Base-by-base conservation (phyloP, 2,888 invertebrate species). In the Carpatolechia fugitivella region DNA sequence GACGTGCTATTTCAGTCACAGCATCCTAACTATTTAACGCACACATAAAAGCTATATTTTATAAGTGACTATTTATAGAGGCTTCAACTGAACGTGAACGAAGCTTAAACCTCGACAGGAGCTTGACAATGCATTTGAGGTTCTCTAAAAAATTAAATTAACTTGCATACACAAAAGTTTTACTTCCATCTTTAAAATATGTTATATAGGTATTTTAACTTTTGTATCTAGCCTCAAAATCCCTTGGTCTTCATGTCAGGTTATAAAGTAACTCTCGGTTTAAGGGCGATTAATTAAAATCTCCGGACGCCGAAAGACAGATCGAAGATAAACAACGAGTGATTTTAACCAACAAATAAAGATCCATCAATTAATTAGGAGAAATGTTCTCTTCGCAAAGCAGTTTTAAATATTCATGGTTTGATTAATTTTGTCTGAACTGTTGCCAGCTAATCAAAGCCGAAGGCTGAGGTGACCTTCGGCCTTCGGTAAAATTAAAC, bases 1-100 rank as follows among this genome's bases (percentile, higher is more conserved):
- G 10, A 6, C 33, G 33, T 10, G n/a, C 78, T 82, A 82, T 84
- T 82, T 82, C 71, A 66, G 80, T 72, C 67, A 57, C 60, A 59
- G 63, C 60, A 68, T 70, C 68, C 65, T 56, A 69, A 64, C 62
- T 62, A 72, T 70, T 63, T 63, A 31, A 58, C 59, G 47, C 46
- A 49, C 54, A 55, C 50, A 57, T 52, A 54, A 56, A 35, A 36
- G 56, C 44, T 41, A 54, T 53, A 52, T 54, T 55, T 58, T 38
- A 59, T 48, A 59, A 49, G 56, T 48, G 51, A 57, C 58, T 58
- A 59, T 54, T 49, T 49, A 48, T 49, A 49, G 31, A 47, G 2
- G 14, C 10, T 47, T 18, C 47, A 31, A 31, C 31, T 31, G 10
- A 47, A 14, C 14, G 7, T 49, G 11, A 49, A 16, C 35, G 16